A percentile compares a stretch with the other conserved stretches of the same genome.
phyloP scores from a whole-genome alignment of 2,113 vertebrate species.

The Atlantisia rogersi region DNA sequence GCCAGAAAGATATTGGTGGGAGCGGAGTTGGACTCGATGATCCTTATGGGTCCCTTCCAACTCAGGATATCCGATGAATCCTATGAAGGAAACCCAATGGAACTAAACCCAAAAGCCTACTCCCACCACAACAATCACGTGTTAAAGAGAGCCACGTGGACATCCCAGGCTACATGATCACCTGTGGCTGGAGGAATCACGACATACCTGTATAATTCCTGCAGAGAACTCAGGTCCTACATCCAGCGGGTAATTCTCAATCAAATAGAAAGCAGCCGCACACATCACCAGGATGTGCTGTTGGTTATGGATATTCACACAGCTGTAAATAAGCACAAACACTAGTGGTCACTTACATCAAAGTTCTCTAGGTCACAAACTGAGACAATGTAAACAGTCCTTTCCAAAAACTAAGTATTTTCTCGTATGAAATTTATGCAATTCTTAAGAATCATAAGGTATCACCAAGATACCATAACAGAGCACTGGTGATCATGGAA shows the following conservation, averaged over 20 bases:
- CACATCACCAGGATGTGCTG: constrained; percentile 98
- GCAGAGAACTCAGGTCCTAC: constrained; percentile 95
- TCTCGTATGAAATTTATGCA: neutral
- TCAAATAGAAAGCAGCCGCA: constrained; percentile 96
- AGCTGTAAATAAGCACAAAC: constrained; percentile 77
- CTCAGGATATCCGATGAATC: too few species aligned
- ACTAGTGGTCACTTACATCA: neutral
- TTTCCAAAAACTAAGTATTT: neutral
- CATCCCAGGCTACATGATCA: neutral
- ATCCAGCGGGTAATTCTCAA: constrained; percentile 97
- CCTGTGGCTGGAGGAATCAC: neutral
- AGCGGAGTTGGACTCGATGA: too few species aligned
- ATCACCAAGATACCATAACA: neutral
- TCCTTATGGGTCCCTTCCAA: too few species aligned
- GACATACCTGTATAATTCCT: constrained; percentile 89
- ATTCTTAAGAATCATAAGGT: neutral
- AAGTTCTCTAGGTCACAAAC: neutral
- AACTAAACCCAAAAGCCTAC: neutral
- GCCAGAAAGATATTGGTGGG: too few species aligned
- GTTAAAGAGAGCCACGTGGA: neutral
- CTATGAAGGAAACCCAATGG: neutral
- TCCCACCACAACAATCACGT: neutral
- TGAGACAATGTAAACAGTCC: neutral
- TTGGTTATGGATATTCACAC: constrained; percentile 93
- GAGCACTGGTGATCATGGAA: neutral